Percentiles rank a stretch among this genome's conserved stretches.
Evolutionary conservation across 2,888 invertebrate genomes (phyloP).

Genomic region (Drosophila aldrichi): DNA sequence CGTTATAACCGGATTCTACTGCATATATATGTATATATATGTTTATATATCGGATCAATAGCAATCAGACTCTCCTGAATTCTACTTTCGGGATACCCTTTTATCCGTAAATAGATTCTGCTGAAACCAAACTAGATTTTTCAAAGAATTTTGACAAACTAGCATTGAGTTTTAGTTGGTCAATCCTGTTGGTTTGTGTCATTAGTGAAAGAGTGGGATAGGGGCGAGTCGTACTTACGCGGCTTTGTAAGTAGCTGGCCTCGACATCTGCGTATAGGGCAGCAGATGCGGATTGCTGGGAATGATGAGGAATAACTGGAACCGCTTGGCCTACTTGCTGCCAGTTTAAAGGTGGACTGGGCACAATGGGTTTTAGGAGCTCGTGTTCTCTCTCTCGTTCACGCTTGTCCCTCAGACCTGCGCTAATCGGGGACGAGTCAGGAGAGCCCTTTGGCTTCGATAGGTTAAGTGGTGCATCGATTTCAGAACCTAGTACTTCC

Average conservation of each 20-base stretch:
- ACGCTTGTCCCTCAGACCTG: constrained; percentile 34
- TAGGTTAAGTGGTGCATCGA: constrained; percentile 95
- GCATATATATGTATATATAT: too few relatives aligned
- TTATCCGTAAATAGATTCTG: too few relatives aligned
- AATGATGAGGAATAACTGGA: constrained; percentile 78
- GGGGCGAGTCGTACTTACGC: constrained; percentile 43
- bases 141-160: too few relatives aligned
- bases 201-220: neutral
- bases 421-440: constrained; percentile 85
- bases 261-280: constrained; percentile 87
- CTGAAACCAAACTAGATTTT: too few relatives aligned
- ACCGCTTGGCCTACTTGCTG: constrained; percentile 49
- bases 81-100: too few relatives aligned
- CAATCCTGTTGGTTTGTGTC: neutral
- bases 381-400: constrained; percentile 41
- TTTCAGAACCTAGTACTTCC: constrained; percentile 89
- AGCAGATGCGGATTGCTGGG: constrained; percentile 82
- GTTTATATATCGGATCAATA: too few relatives aligned
- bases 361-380: constrained; percentile 44
- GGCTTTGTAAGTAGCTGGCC: constrained; percentile 78
- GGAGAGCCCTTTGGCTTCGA: constrained; percentile 92
- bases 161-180: too few relatives aligned
- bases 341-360: constrained; percentile 67
- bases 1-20: too few relatives aligned
- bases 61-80: too few relatives aligned